Percentiles rank a stretch among this genome's conserved stretches.
These are phyloP conservation scores for Lagopus leucura DNA, from an alignment of 2,113 vertebrate genomes.

Conservation along the genomic window DNA sequence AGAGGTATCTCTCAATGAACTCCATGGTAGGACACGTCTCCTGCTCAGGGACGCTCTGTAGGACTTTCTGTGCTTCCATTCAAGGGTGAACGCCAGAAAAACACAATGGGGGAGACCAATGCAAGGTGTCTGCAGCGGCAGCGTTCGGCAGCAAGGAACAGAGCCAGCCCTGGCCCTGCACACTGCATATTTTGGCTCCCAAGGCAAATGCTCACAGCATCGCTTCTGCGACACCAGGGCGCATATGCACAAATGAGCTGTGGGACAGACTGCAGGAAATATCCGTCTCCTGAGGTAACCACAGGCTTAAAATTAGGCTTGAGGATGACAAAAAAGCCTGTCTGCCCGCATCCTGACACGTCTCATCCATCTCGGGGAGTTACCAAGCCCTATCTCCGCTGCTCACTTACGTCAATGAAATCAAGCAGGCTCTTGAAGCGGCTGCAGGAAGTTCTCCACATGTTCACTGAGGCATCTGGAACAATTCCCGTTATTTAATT, in stretches of 20 bases:
- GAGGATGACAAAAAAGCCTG: conserved; percentile 49
- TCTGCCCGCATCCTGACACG: conserved; percentile 26
- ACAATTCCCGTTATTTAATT: conserved; percentile 40
- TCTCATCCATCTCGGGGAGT: conserved; percentile 34
- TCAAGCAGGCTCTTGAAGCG: conserved; percentile 26
- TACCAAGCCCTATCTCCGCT: background rate
- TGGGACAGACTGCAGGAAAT: conserved; percentile 65
- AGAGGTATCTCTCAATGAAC: background rate
- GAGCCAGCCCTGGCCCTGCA: conserved; percentile 48
- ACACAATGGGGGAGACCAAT: conserved; percentile 14
- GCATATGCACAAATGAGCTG: conserved; percentile 31
- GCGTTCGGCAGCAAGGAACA: conserved; percentile 20
- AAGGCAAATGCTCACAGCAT: conserved; percentile 56
- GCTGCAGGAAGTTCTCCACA: conserved; percentile 55
- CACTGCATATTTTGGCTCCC: conserved; percentile 60
- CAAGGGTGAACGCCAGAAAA: conserved; percentile 51
- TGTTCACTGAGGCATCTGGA: conserved; percentile 53
- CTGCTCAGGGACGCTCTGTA: background rate
- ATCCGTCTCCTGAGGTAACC: conserved; percentile 73
- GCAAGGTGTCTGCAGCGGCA: conserved; percentile 40
- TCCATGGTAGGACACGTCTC: background rate
- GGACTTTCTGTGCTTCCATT: background rate
- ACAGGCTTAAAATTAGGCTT: conserved; percentile 54
- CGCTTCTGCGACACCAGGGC: conserved; percentile 40
- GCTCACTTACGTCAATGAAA: conserved; percentile 36